phyloP scores from a whole-genome alignment of 2,113 vertebrate genomes.

The Rhagologus leucostigma region DNA sequence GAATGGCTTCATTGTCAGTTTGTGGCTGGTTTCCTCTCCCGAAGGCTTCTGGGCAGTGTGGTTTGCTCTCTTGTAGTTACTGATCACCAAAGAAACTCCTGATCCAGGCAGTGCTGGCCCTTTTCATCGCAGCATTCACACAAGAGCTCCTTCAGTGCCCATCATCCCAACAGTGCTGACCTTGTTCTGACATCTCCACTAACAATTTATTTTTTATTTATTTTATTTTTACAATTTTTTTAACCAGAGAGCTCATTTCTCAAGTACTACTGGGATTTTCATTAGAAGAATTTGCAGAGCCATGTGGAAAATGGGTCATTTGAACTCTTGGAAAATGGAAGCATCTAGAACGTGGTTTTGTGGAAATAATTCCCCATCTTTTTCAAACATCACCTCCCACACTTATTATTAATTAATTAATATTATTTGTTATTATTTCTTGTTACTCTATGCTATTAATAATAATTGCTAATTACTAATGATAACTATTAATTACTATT shows the following conservation, averaged over 20 bases:
- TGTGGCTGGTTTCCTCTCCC: neutral
- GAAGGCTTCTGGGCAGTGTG: neutral
- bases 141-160: neutral
- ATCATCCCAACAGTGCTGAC: neutral
- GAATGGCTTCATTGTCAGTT: neutral
- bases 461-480: neutral
- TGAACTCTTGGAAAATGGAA: neutral
- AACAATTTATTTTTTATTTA: neutral
- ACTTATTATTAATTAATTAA: neutral
- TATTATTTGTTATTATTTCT: neutral
- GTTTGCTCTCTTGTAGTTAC: neutral
- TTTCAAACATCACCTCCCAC: neutral
- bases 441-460: neutral
- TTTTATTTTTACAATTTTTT: neutral
- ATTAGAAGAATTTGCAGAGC: neutral
- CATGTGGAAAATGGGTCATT: neutral
- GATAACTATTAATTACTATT: neutral
- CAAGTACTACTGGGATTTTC: neutral
- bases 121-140: neutral
- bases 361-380: neutral
- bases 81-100: neutral
- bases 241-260: rapidly evolving
- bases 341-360: neutral
- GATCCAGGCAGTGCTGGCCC: neutral
- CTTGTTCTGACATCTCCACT: neutral